Base-by-base conservation (phyloP, 2,888 invertebrate genomes). In the Colostygia pectinataria region DNA sequence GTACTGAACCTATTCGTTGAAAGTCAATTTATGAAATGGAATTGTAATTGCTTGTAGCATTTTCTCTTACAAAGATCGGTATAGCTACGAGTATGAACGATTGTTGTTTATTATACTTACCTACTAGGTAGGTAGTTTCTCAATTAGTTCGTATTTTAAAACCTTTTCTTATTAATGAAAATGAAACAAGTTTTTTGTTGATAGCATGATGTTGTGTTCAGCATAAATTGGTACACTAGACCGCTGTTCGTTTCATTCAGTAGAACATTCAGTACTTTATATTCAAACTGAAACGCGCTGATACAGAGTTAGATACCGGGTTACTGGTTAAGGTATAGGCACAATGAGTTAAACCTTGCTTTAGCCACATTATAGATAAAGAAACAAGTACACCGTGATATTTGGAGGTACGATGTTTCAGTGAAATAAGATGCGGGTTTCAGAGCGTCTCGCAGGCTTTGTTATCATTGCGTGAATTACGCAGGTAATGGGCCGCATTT, bases 401-500 rank as follows among this genome's bases (percentile, higher is more conserved):
- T 8, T 13, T 24, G 7, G n/a, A 8, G 29, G 8, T 32, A 2
- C 7, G n/a, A 23, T 23, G 34, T 25, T 34, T 33, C 14, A 61
- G 53, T 41, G 53, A 29, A 46, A 46, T 50, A 34, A 48, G 53
- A 57, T 55, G 44, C 44, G 53, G 53, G 57, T 49, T 53, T 59
- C 47, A 39, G 46, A 51, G 53, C 60, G 57, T 24, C 40, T 31
- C 31, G 31, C 40, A 47, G 59, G 63, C 75, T 77, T 79, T 83
- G 82, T 85, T 83, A 87, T 84, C 84, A 76, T 76, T 77, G 79
- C 80, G 83, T 80, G 84, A 86, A 84, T 82, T 78, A 83, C 80
- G 75, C 76, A 82, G 83, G 85, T 85, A 86, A 86, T 83, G 83
- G 81, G 75, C 70, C 81, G 79, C 82, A 76, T 83, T 85, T 77